These are phyloP conservation scores for Sebastes melanostomus DNA, from an alignment of 2,797 vertebrate species.

Conservation along the genomic window DNA sequence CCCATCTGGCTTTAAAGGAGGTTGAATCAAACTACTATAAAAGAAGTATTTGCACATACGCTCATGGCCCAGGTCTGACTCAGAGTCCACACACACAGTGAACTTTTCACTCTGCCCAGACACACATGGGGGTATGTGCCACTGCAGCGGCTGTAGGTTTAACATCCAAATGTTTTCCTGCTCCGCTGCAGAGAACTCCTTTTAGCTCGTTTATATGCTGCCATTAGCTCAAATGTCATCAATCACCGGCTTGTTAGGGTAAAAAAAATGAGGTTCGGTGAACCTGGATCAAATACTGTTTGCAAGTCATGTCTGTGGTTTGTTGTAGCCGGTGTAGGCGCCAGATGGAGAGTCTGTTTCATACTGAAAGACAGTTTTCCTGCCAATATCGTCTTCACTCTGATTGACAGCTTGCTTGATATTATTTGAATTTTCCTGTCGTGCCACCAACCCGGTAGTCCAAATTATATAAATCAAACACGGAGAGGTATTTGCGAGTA, in stretches of 20 bases:
- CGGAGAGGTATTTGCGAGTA: neutral
- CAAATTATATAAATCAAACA: conserved; percentile 16
- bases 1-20: conserved; percentile 61
- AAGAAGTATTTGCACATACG: conserved; percentile 31
- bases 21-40: conserved; percentile 46
- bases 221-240: conserved; percentile 33
- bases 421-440: conserved; percentile 19
- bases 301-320: conserved; percentile 48
- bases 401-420: conserved; percentile 14
- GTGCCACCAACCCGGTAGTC: neutral
- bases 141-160: neutral
- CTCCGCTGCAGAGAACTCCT: neutral
- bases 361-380: neutral
- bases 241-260: conserved; percentile 28
- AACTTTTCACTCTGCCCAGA: conserved; percentile 63
- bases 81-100: conserved; percentile 54
- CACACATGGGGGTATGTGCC: conserved; percentile 17
- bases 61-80: conserved; percentile 56
- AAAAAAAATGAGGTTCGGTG: conserved; percentile 32
- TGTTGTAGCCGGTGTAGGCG: conserved; percentile 8
- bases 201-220: neutral
- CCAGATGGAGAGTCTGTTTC: conserved; percentile 34
- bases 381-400: neutral
- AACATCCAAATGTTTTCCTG: conserved; percentile 34
- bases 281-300: conserved; percentile 29